phyloP scores from a whole-genome alignment of 2,797 vertebrate genomes.

The Catostomus latipinnis region DNA sequence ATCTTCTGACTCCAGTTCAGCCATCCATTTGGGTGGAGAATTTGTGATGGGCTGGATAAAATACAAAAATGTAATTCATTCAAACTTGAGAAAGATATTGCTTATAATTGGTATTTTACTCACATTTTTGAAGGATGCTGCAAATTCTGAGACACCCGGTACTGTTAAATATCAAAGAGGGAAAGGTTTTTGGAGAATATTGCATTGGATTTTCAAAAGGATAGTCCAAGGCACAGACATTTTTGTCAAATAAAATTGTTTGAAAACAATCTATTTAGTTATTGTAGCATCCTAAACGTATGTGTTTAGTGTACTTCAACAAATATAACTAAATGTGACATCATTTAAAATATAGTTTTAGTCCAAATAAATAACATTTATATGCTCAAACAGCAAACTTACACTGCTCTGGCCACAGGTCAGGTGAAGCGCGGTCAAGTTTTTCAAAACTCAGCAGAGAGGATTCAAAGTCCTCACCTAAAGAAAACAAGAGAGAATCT shows the following conservation, averaged over 20 bases:
- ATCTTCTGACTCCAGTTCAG: slow-evolving; percentile 95
- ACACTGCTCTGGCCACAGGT: slow-evolving; percentile 97
- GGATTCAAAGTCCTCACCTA: slow-evolving; percentile 91
- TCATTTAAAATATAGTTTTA: background rate
- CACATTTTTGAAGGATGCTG: slow-evolving; percentile 97
- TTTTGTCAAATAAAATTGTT: background rate
- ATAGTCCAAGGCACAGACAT: background rate
- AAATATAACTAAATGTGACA: background rate
- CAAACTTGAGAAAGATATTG: background rate
- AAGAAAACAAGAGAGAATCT: background rate
- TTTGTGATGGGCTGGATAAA: slow-evolving; percentile 88
- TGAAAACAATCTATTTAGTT: too few relatives aligned
- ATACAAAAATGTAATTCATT: slow-evolving; percentile 26
- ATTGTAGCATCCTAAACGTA: too few relatives aligned
- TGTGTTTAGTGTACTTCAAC: too few relatives aligned
- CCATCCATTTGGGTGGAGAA: slow-evolving; percentile 98
- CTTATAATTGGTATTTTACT: slow-evolving; percentile 61
- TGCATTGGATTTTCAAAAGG: background rate
- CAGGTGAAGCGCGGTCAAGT: slow-evolving; percentile 94
- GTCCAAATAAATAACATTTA: background rate
- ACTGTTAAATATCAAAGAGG: slow-evolving; percentile 75
- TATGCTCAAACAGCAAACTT: slow-evolving; percentile 67
- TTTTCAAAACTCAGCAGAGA: slow-evolving; percentile 97
- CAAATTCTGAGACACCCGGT: slow-evolving; percentile 96
- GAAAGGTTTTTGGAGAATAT: background rate